Evolutionary conservation across 1,140 invertebrate species (phyloP).

Genomic region (Acromyrmex charruanus): DNA sequence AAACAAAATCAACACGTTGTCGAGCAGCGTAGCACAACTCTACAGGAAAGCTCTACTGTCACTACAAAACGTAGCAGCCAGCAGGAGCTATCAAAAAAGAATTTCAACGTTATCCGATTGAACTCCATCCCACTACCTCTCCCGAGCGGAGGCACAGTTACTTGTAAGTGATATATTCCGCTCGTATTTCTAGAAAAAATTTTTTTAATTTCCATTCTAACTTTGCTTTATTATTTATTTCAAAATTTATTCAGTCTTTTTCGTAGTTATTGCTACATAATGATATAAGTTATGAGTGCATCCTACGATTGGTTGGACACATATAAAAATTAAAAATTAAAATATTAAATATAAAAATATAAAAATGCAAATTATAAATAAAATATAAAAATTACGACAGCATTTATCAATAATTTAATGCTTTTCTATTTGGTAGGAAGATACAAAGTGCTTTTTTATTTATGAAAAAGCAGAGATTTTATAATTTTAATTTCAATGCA

Average conservation of each 20-base stretch:
- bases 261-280: background rate
- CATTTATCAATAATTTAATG: background rate
- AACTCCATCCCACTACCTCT: slow-evolving; percentile 91
- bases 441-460: background rate
- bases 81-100: slow-evolving; percentile 78
- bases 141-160: slow-evolving; percentile 90
- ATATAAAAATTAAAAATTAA: background rate
- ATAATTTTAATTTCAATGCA: background rate
- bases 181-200: background rate
- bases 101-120: slow-evolving; percentile 89
- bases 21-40: slow-evolving; percentile 81
- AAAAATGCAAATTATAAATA: too few species aligned
- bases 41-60: slow-evolving; percentile 80
- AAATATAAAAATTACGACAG: too few species aligned
- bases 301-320: background rate
- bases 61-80: slow-evolving; percentile 80
- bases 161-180: slow-evolving; percentile 87
- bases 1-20: slow-evolving; percentile 81
- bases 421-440: background rate
- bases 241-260: background rate
- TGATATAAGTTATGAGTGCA: background rate
- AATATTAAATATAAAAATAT: too few species aligned
- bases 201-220: background rate
- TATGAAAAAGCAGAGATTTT: background rate
- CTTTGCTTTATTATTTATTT: background rate